Conservation (phyloP, 2,113 vertebrate species). For the Xenus cinereus region DNA sequence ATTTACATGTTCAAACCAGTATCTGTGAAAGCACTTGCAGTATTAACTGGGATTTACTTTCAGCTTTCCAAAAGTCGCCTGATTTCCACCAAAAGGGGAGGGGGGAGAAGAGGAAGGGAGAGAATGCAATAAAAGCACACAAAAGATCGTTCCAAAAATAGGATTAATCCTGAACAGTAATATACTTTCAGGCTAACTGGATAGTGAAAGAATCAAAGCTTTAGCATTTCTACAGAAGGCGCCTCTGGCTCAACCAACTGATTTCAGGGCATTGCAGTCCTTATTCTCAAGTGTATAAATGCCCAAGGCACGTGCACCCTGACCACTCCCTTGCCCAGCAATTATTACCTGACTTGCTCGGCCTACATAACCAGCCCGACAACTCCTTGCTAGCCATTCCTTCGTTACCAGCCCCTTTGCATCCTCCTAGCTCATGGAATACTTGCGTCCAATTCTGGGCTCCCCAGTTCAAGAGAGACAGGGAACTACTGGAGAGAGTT, state of each 20-base stretch:
- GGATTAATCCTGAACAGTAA: neutral
- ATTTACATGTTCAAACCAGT: neutral
- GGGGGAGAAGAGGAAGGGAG: neutral
- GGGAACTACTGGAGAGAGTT: too few relatives aligned
- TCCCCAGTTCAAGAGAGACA: too few relatives aligned
- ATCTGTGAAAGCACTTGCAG: neutral
- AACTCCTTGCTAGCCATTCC: neutral
- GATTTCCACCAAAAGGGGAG: neutral
- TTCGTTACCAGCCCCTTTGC: neutral
- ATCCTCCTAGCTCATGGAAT: rapidly evolving
- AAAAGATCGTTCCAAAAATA: neutral
- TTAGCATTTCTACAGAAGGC: neutral
- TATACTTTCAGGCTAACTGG: neutral
- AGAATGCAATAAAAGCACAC: neutral
- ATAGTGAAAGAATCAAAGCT: neutral
- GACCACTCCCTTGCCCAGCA: neutral
- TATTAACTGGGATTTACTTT: slow-evolving; percentile 4
- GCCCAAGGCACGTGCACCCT: neutral
- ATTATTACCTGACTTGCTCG: neutral
- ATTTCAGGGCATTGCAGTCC: neutral
- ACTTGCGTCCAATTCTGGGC: too few relatives aligned
- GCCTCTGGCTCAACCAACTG: neutral
- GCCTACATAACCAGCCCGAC: neutral
- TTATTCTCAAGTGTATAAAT: neutral
- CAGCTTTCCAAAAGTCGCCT: neutral